Conservation (phyloP, 2,113 vertebrate species). For the Oreochromis spilurus region DNA sequence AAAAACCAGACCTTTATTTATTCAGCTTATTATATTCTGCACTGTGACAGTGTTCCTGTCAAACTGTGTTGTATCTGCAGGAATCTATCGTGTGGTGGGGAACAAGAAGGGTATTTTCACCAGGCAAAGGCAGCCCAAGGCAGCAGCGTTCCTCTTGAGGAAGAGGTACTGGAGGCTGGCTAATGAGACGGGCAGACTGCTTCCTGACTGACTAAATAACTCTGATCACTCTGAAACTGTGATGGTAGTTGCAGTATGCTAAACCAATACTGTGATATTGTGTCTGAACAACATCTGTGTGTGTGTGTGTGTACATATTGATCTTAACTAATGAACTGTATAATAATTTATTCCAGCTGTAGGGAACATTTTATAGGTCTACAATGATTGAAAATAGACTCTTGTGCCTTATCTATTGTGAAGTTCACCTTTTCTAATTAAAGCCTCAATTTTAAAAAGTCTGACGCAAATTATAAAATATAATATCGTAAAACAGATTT, state of each 20-base stretch:
- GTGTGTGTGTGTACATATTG: neutral
- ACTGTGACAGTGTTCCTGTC: neutral
- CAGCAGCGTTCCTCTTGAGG: slow-evolving; percentile 82
- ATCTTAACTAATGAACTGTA: neutral
- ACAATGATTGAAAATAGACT: neutral
- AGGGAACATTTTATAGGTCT: neutral
- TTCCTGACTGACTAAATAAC: slow-evolving; percentile 62
- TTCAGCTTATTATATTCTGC: neutral
- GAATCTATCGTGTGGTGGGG: slow-evolving; percentile 75
- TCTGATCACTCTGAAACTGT: slow-evolving; percentile 54
- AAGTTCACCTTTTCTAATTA: neutral
- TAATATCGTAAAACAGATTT: neutral
- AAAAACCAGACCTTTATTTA: neutral
- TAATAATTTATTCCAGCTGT: neutral
- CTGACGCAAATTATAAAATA: neutral
- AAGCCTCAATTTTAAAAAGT: neutral
- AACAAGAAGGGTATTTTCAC: slow-evolving; percentile 96
- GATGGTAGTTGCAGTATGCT: neutral
- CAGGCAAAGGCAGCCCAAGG: slow-evolving; percentile 91
- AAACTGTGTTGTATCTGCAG: slow-evolving; percentile 60
- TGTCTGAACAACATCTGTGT: neutral
- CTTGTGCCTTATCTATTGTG: neutral
- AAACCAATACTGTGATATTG: neutral
- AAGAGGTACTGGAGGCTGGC: slow-evolving; percentile 92
- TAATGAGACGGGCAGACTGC: slow-evolving; percentile 78